These are phyloP conservation scores for Xenus cinereus DNA, from an alignment of 2,113 vertebrate species.

Conservation along the genomic window DNA sequence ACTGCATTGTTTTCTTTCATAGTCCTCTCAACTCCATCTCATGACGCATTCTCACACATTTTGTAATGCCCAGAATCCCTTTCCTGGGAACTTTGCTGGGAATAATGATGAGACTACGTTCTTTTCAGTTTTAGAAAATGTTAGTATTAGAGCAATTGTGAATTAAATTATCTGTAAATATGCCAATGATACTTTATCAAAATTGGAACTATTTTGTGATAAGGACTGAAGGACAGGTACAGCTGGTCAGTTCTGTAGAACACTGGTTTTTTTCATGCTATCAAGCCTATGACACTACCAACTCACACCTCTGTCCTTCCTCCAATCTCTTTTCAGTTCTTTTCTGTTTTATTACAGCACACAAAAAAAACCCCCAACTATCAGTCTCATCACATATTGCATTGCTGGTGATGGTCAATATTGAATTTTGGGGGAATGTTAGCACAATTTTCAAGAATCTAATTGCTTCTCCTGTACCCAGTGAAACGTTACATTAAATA, in stretches of 20 bases:
- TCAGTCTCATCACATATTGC: conserved; percentile 39
- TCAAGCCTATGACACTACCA: neutral
- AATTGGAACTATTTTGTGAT: neutral
- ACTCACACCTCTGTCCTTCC: neutral
- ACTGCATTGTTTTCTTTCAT: neutral
- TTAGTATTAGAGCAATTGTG: neutral
- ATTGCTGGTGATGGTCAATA: conserved; percentile 56
- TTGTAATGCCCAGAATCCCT: neutral
- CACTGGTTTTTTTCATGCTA: neutral
- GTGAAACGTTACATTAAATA: conserved; percentile 82
- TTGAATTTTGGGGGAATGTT: conserved; percentile 59
- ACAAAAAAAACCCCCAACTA: conserved; percentile 53
- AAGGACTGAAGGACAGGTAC: neutral
- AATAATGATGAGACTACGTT: neutral
- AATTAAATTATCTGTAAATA: neutral
- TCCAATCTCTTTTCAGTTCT: neutral
- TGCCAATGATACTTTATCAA: neutral
- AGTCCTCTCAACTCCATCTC: neutral
- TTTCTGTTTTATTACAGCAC: neutral
- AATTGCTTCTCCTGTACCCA: conserved; percentile 78
- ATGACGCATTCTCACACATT: neutral
- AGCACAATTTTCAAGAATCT: conserved; percentile 69
- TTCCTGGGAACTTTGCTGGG: neutral
- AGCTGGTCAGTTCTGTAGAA: neutral
- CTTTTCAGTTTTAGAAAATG: neutral